Conservation (phyloP, 2,113 vertebrate species). For the Mus spicilegus region DNA sequence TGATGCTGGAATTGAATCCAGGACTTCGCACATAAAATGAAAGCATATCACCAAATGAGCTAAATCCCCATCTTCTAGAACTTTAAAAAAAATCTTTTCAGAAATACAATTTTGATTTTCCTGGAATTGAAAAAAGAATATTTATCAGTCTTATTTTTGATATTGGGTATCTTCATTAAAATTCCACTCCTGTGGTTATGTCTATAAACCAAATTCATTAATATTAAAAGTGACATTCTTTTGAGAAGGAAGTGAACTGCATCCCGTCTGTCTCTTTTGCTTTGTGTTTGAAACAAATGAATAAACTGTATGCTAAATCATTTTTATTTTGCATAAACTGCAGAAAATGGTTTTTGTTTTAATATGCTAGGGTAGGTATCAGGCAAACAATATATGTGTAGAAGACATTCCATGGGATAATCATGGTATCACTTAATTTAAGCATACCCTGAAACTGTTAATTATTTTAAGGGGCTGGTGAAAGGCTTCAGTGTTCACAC, state of each 20-base stretch:
- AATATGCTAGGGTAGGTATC: not conserved
- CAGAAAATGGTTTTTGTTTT: constrained; percentile 18
- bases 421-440: not conserved
- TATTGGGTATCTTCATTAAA: not conserved
- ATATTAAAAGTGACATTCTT: constrained; percentile 46
- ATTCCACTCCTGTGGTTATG: not conserved
- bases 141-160: constrained; percentile 10
- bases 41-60: not conserved
- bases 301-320: not conserved
- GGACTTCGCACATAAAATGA: not conserved
- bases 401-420: not conserved
- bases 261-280: constrained; percentile 12
- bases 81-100: not conserved
- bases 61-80: not conserved
- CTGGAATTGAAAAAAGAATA: not conserved
- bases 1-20: not conserved
- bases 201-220: constrained; percentile 60
- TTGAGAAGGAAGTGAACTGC: constrained; percentile 21
- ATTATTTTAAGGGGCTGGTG: not conserved
- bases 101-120: not conserved
- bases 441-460: not conserved
- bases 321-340: not conserved
- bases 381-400: constrained; percentile 7
- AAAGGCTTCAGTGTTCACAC: not conserved
- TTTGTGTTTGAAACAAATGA: constrained; percentile 37